A percentile compares a stretch with the other conserved stretches of the same genome.
phyloP scores from a whole-genome alignment of 2,113 vertebrate genomes.

The Microcebus tavaratra region DNA sequence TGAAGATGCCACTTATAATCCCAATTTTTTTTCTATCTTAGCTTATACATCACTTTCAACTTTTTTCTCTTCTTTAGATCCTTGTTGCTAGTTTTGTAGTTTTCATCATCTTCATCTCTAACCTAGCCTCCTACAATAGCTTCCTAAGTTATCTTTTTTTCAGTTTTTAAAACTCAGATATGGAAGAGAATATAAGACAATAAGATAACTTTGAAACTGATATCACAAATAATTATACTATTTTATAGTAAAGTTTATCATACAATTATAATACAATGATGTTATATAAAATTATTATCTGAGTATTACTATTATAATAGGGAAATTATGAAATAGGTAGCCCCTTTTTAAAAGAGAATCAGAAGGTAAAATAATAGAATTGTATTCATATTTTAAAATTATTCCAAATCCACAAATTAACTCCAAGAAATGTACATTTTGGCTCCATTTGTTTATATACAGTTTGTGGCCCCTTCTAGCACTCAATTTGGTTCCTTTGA shows the following conservation, averaged over 20 bases:
- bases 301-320: background rate
- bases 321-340: background rate
- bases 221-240: background rate
- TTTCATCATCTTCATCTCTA: background rate
- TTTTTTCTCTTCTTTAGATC: conserved; percentile 1
- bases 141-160: conserved; percentile 1
- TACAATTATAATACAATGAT: background rate
- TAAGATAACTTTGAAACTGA: background rate
- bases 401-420: conserved; percentile 5
- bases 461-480: background rate
- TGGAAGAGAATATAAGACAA: background rate
- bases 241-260: conserved; percentile 13
- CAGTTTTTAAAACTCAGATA: conserved; percentile 11
- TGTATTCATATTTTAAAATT: background rate
- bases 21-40: background rate
- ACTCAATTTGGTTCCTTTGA: background rate
- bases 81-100: background rate
- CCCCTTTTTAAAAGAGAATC: background rate
- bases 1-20: background rate
- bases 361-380: background rate
- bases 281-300: background rate
- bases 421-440: background rate
- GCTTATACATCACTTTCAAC: background rate
- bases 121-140: background rate
- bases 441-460: background rate